Evolutionary conservation across 2,113 vertebrate genomes (phyloP).

Genomic region (Glareola pratincola): DNA sequence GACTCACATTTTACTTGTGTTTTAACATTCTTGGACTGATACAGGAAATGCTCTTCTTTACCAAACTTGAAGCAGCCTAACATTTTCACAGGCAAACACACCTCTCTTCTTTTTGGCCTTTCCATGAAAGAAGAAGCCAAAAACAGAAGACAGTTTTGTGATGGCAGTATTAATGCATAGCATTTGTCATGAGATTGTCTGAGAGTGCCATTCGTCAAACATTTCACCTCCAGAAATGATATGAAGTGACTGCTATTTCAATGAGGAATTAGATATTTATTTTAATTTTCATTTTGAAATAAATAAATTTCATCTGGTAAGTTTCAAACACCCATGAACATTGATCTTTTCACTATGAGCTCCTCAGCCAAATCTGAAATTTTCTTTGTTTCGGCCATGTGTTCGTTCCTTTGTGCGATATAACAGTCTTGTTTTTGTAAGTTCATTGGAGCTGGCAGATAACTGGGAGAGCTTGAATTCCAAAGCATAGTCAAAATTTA

Average conservation of each 20-base stretch:
- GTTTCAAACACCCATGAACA: neutral
- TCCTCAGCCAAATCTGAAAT: neutral
- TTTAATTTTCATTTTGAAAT: neutral
- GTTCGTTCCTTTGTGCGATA: conserved; percentile 1
- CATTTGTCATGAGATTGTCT: neutral
- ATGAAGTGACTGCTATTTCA: neutral
- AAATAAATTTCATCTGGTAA: neutral
- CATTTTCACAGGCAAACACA: neutral
- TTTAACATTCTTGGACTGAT: neutral
- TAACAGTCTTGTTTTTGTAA: conserved; percentile 39
- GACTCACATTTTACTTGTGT: neutral
- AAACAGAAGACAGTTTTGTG: neutral
- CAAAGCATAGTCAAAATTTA: conserved; percentile 54
- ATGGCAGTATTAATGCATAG: neutral
- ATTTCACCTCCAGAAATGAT: neutral
- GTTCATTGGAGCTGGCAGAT: conserved; percentile 60
- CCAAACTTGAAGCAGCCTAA: neutral
- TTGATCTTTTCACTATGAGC: neutral
- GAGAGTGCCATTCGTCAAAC: neutral
- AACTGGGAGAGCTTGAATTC: conserved; percentile 44
- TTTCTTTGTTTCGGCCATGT: conserved; percentile 41
- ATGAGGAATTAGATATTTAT: neutral
- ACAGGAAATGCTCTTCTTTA: neutral
- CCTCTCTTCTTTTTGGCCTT: neutral
- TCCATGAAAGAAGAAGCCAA: neutral